phyloP scores from a whole-genome alignment of 2,888 invertebrate species.

The Leptinotarsa rubiginosa region DNA sequence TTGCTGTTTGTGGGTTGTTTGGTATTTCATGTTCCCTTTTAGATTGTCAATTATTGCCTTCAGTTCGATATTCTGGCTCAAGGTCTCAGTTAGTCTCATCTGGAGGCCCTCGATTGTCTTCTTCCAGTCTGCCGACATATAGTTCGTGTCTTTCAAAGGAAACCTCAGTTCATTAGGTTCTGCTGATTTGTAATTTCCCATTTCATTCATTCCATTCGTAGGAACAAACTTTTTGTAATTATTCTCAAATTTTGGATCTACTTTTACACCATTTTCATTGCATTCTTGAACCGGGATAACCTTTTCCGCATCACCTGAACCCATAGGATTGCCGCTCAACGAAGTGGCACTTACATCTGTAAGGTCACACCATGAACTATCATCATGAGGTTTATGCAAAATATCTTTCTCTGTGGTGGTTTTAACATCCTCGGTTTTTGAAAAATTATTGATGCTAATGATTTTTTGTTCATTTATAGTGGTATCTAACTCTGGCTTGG shows the following conservation, averaged over 20 bases:
- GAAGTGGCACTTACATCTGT: slow-evolving; percentile 44
- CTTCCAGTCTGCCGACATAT: slow-evolving; percentile 52
- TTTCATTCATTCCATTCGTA: slow-evolving; percentile 10
- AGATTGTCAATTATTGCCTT: slow-evolving; percentile 45
- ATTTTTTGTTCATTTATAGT: neutral
- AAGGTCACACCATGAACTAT: slow-evolving; percentile 52
- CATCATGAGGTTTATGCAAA: slow-evolving; percentile 32
- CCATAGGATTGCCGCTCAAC: slow-evolving; percentile 22
- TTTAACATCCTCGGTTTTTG: neutral
- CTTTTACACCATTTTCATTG: neutral
- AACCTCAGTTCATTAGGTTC: slow-evolving; percentile 30
- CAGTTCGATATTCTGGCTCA: slow-evolving; percentile 53
- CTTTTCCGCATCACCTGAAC: slow-evolving; percentile 37
- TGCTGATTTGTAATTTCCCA: neutral
- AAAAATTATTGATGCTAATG: neutral
- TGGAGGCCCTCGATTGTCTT: slow-evolving; percentile 53
- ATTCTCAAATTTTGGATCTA: slow-evolving; percentile 6
- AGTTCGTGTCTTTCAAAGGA: slow-evolving; percentile 47
- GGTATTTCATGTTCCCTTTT: slow-evolving; percentile 41
- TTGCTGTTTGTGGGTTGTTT: slow-evolving; percentile 33
- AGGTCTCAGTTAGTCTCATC: slow-evolving; percentile 52
- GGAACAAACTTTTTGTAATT: neutral
- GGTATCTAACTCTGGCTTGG: neutral
- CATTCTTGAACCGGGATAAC: neutral
- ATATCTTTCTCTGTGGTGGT: neutral